A percentile compares a stretch with the other conserved stretches of the same genome.
These are phyloP conservation scores for Agelastica alni DNA, from an alignment of 2,888 invertebrate species.

Conservation along the genomic window DNA sequence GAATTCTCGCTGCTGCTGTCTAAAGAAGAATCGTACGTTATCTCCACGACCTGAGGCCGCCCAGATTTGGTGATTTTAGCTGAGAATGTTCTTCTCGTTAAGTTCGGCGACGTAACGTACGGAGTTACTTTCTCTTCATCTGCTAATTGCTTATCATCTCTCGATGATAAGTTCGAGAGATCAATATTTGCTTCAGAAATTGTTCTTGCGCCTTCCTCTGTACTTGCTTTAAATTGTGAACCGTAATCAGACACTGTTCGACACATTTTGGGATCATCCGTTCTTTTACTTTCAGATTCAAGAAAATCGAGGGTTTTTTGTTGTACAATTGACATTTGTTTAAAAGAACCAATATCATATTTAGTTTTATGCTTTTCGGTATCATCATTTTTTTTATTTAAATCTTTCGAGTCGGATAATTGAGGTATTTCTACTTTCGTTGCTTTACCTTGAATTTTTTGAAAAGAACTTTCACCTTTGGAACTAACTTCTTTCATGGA, in stretches of 20 bases:
- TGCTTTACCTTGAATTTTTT: no score
- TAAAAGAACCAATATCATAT: slow-evolving; percentile 31
- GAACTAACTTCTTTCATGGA: no score
- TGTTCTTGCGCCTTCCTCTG: slow-evolving; percentile 26
- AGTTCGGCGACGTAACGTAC: slow-evolving; percentile 53
- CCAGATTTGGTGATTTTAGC: slow-evolving; percentile 49
- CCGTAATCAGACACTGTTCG: slow-evolving; percentile 42
- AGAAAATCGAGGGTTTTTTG: slow-evolving; percentile 37
- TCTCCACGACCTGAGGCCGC: slow-evolving; percentile 52
- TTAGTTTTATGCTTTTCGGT: no score
- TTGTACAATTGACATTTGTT: slow-evolving; percentile 27
- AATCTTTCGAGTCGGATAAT: not conserved
- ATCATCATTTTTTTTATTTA: no score
- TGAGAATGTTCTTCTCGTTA: slow-evolving; percentile 50
- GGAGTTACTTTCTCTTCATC: slow-evolving; percentile 30
- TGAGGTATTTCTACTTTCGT: not conserved
- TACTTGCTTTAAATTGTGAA: slow-evolving; percentile 28
- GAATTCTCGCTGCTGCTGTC: slow-evolving; percentile 47
- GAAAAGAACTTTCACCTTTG: slow-evolving; percentile 1
- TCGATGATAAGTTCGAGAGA: slow-evolving; percentile 40
- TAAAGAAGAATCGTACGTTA: slow-evolving; percentile 45
- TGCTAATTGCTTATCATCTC: slow-evolving; percentile 25
- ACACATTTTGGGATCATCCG: slow-evolving; percentile 32
- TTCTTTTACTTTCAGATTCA: slow-evolving; percentile 29
- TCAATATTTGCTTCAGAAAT: slow-evolving; percentile 46